Conservation (phyloP, 2,113 vertebrate species). For the Oreotrochilus melanogaster region DNA sequence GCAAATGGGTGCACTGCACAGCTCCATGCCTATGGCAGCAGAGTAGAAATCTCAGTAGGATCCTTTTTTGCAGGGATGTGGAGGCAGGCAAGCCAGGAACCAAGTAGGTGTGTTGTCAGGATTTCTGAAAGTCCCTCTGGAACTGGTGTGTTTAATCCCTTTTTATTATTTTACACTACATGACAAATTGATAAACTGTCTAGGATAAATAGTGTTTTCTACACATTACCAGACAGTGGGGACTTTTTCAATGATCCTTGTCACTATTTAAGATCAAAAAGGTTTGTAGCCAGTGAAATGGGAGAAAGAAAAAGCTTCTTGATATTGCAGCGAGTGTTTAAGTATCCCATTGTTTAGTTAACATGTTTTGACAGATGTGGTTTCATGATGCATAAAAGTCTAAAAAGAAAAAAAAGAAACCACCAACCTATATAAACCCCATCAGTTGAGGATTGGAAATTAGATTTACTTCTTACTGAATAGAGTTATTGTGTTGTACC, state of each 20-base stretch:
- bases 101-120: not conserved
- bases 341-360: slow-evolving; percentile 38
- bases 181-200: slow-evolving; percentile 33
- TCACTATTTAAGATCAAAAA: not conserved
- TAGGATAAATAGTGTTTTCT: slow-evolving; percentile 2
- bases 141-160: slow-evolving; percentile 3
- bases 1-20: not conserved
- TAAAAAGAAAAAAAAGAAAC: not conserved
- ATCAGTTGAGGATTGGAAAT: not conserved
- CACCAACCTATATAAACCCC: not conserved
- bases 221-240: not conserved
- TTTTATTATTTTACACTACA: slow-evolving; percentile 43
- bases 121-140: not conserved
- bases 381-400: slow-evolving; percentile 12
- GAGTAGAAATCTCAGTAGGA: not conserved
- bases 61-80: not conserved
- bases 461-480: slow-evolving; percentile 35
- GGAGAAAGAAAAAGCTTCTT: slow-evolving; percentile 36
- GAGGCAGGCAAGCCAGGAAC: not conserved
- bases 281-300: slow-evolving; percentile 35
- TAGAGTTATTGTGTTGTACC: not conserved
- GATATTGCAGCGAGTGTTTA: not conserved
- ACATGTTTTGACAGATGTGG: slow-evolving; percentile 41
- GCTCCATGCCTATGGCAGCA: not conserved
- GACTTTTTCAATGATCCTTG: slow-evolving; percentile 31